Conservation (phyloP, 2,888 invertebrate genomes). For the Agrotis segetum region DNA sequence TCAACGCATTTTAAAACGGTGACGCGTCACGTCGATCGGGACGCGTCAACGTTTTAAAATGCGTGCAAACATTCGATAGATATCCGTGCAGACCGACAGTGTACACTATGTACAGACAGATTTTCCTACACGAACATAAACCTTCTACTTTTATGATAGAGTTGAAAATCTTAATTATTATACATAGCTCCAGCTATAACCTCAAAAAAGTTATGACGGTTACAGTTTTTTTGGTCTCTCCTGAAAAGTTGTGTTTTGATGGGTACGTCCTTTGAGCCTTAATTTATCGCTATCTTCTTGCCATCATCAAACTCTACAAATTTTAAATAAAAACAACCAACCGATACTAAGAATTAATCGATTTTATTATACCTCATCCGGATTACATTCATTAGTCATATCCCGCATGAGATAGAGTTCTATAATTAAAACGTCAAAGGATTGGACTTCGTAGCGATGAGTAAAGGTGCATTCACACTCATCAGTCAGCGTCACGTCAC, state of each 20-base stretch:
- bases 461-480: neutral
- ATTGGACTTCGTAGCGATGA: neutral
- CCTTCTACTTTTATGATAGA: no score
- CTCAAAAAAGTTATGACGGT: no score
- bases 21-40: slow-evolving; percentile 4
- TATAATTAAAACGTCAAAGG: slow-evolving; percentile 43
- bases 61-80: slow-evolving; percentile 27
- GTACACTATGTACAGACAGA: no score
- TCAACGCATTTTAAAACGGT: slow-evolving; percentile 2
- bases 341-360: neutral
- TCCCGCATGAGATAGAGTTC: slow-evolving; percentile 36
- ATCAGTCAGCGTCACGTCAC: no score
- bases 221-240: no score
- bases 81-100: neutral
- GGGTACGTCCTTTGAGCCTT: no score
- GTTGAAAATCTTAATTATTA: no score
- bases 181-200: no score
- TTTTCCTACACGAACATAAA: no score
- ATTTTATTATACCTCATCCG: slow-evolving; percentile 14
- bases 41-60: no score
- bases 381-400: slow-evolving; percentile 9
- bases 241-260: no score
- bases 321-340: neutral
- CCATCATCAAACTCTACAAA: neutral
- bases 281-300: no score